Base-by-base conservation (phyloP, 2,888 invertebrate genomes). In the Lycia hirtaria region DNA sequence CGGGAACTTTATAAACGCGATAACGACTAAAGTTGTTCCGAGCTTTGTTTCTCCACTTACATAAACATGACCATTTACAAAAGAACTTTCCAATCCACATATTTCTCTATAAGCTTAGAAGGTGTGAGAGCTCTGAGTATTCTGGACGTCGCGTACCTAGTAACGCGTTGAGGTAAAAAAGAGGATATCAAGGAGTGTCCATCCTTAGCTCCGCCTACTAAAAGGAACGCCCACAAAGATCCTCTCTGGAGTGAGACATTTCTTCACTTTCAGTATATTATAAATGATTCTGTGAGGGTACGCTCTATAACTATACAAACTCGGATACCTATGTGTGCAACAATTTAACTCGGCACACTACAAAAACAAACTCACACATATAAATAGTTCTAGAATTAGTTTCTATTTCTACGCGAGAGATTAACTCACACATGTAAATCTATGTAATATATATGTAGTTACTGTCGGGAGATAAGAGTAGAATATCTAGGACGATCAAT, bases 1-100 rank as follows among this genome's bases (percentile, higher is more conserved):
- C 87, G 82, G 83, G 83, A 89, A 91, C 85, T 92, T 92, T 91
- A 90, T 90, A 91, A 91, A 87, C 83, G 89, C 86, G 92, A 91
- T 92, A 92, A 92, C 91, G 89, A 82, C 89, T 75, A 69, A 92
- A 92, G 89, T 92, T 92, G 88, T 85, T 83, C 87, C 69, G 71
- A 76, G 88, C 88, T 88, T 87, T 88, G 88, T 88, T 89, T 75
- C 88, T 78, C 70, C 76, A 83, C 84, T 88, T 83, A 89, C 82
- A 87, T 89, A 89, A 88, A 89, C 78, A 78, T 69, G 78, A 51
- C 89, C 83, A 87, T 67, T 54, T 26, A 37, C 49, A 14, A 10
- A 37, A 66, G 86, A 73, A 24, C 86, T 68, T n/a, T 32, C 38
- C n/a, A 17, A 17, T 41, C 10, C 10, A 1, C 26, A 17, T n/a